Conservation (phyloP, 92 coral and sea anemone species). For the Epizoanthus illoricatus region DNA sequence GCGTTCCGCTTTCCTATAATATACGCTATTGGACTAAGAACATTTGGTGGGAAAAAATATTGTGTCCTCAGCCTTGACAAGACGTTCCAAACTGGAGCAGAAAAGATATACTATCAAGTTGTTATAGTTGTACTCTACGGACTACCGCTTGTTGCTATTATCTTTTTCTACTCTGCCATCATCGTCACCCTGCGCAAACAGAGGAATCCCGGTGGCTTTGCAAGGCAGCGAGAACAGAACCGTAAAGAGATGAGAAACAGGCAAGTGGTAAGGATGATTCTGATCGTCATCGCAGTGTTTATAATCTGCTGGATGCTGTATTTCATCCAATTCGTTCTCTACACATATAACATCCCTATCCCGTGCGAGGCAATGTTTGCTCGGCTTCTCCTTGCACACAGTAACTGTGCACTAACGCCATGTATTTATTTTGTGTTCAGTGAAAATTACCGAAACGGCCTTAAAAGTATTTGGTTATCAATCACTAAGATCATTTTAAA, state of each 20-base stretch:
- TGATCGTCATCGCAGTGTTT: constrained; percentile 57
- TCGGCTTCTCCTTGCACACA: constrained; percentile 57
- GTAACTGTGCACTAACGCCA: constrained; percentile 65
- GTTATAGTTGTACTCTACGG: constrained; percentile 55
- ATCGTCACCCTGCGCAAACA: constrained; percentile 37
- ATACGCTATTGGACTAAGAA: constrained; percentile 40
- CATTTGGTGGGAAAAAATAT: constrained; percentile 12
- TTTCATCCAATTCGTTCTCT: constrained; percentile 52
- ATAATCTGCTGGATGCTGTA: constrained; percentile 66
- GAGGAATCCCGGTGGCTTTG: constrained; percentile 24
- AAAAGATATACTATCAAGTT: constrained; percentile 44
- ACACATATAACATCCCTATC: constrained; percentile 35
- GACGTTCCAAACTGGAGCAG: constrained; percentile 49
- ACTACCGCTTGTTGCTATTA: constrained; percentile 45
- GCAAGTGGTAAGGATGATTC: constrained; percentile 62
- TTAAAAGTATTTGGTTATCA: constrained; percentile 25
- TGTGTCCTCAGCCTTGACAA: constrained; percentile 48
- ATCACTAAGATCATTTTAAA: background rate
- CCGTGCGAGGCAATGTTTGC: constrained; percentile 60
- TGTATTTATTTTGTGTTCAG: constrained; percentile 57
- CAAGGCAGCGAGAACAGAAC: constrained; percentile 17
- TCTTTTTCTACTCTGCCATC: constrained; percentile 55
- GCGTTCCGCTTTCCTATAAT: constrained; percentile 56
- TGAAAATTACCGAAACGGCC: constrained; percentile 58
- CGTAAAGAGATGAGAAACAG: constrained; percentile 49